Evolutionary conservation across 2,797 vertebrate genomes (phyloP).

Genomic region (Sebastes taczanowskii): DNA sequence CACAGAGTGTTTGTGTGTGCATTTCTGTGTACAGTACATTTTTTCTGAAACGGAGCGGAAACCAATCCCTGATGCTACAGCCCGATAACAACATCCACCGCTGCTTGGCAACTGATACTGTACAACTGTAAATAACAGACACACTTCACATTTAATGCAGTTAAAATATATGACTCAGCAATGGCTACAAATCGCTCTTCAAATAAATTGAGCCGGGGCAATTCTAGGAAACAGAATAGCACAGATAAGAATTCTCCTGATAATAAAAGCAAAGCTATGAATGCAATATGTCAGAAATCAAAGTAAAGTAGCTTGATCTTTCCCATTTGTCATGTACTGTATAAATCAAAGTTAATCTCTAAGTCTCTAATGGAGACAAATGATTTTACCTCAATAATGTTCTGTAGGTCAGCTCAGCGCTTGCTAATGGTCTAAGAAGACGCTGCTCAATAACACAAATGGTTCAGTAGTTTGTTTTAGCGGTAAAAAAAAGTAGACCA

Average conservation of each 20-base stretch:
- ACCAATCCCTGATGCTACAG: constrained; percentile 75
- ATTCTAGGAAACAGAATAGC: neutral
- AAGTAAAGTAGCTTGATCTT: neutral
- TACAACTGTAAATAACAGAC: constrained; percentile 43
- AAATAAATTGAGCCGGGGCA: constrained; percentile 2
- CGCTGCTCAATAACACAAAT: neutral
- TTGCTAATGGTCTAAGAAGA: constrained; percentile 1
- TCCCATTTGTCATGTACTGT: neutral
- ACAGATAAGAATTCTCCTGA: neutral
- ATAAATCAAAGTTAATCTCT: neutral
- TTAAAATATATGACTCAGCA: constrained; percentile 31
- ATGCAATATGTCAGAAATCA: neutral
- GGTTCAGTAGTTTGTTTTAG: neutral
- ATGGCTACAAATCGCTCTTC: constrained; percentile 12
- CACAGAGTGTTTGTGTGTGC: constrained; percentile 1
- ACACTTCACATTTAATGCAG: constrained; percentile 22
- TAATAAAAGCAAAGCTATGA: neutral
- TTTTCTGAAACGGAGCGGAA: constrained; percentile 70
- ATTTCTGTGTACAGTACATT: constrained; percentile 36
- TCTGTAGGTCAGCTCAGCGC: neutral
- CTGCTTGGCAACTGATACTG: constrained; percentile 43
- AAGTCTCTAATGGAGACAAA: constrained; percentile 4
- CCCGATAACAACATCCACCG: constrained; percentile 62
- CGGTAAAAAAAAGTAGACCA: constrained; percentile 1
- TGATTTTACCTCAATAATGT: neutral